Conservation (phyloP, 2,113 vertebrate species). For the Bettongia penicillata region DNA sequence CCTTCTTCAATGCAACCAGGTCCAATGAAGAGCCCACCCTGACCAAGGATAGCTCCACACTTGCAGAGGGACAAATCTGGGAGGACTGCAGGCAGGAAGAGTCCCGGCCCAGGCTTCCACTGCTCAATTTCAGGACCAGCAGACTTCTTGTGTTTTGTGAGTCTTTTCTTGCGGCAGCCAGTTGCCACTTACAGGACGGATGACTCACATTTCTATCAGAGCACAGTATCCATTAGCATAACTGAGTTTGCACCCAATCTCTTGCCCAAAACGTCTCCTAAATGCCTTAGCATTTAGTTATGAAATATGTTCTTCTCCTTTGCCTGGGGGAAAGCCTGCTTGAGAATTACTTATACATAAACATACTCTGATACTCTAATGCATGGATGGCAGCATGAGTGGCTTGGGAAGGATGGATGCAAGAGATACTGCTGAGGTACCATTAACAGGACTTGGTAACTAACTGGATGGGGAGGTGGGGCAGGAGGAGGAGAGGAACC, state of each 20-base stretch:
- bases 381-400: not conserved
- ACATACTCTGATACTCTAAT: not conserved
- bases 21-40: too few species aligned
- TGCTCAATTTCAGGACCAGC: not conserved
- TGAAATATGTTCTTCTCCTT: not conserved
- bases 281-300: conserved; percentile 1
- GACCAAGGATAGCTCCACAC: not conserved
- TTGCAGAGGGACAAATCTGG: not conserved
- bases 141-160: not conserved
- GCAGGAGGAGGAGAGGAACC: not conserved
- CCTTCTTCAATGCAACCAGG: too few species aligned
- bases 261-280: not conserved
- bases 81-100: not conserved
- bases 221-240: not conserved
- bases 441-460: not conserved
- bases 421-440: not conserved
- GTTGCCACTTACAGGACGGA: not conserved
- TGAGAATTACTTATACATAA: not conserved
- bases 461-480: not conserved
- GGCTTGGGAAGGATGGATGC: not conserved
- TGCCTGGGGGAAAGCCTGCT: not conserved
- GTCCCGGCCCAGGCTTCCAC: not conserved
- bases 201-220: not conserved
- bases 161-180: not conserved
- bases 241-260: conserved; percentile 2